These are phyloP conservation scores for Pangasius larnaudii DNA, from an alignment of 2,797 vertebrate species.

Conservation along the genomic window DNA sequence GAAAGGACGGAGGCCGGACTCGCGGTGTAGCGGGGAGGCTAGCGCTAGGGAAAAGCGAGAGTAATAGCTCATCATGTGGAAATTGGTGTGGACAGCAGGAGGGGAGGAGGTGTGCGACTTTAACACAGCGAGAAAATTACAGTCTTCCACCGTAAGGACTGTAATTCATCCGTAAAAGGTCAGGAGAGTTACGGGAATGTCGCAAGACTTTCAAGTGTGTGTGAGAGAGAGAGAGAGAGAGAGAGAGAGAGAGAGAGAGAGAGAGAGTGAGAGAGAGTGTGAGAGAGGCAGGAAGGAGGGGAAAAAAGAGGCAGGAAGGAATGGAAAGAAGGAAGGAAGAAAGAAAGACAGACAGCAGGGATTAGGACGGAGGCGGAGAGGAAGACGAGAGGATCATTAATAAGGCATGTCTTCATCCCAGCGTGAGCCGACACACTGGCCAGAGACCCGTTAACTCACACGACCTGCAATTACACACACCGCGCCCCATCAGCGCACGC, in stretches of 20 bases:
- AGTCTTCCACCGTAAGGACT: constrained; percentile 46
- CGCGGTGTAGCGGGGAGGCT: neutral
- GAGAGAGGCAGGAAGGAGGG: neutral
- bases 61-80: constrained; percentile 20
- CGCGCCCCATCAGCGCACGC: neutral
- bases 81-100: constrained; percentile 29
- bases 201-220: neutral
- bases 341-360: constrained; percentile 1
- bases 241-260: neutral
- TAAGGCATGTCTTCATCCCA: constrained; percentile 24
- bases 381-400: constrained; percentile 30
- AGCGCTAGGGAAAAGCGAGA: constrained; percentile 5
- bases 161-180: constrained; percentile 46
- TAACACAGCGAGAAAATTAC: constrained; percentile 42
- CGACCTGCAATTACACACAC: constrained; percentile 13
- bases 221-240: neutral
- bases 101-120: constrained; percentile 13
- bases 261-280: neutral
- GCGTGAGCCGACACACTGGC: constrained; percentile 12
- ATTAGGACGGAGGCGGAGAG: constrained; percentile 3
- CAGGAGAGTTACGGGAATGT: constrained; percentile 16
- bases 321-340: neutral
- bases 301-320: too few species aligned
- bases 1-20: neutral
- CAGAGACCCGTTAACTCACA: constrained; percentile 23